These are phyloP conservation scores for Styela plicata DNA, from an alignment of 23 tunicate genomes.

Conservation along the genomic window DNA sequence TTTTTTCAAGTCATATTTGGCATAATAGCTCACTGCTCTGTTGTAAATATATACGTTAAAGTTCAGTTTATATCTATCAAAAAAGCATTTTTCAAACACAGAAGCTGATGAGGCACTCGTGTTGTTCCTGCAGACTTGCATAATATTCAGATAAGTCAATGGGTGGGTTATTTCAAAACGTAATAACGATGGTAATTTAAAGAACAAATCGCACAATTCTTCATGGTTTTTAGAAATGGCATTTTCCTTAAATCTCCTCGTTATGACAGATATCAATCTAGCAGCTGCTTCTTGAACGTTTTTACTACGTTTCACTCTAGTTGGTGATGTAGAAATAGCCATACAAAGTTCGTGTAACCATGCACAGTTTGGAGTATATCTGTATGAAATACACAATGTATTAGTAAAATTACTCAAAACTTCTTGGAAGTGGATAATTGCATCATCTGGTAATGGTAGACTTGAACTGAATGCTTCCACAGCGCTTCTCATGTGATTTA, in stretches of 20 bases:
- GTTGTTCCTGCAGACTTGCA: background rate
- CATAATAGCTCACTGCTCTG: background rate
- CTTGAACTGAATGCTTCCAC: background rate
- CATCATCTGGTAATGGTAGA: background rate
- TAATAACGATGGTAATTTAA: background rate
- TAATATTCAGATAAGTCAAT: background rate
- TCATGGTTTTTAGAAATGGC: background rate
- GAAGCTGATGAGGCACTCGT: background rate
- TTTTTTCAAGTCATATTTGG: background rate
- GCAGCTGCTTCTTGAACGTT: background rate
- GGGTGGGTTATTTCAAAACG: background rate
- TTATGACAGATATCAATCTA: background rate
- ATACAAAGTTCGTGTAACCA: background rate
- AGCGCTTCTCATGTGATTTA: background rate
- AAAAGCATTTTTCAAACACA: background rate
- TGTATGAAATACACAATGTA: background rate
- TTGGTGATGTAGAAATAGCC: background rate
- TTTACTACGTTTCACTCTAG: background rate
- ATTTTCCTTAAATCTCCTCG: background rate
- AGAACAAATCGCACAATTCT: background rate
- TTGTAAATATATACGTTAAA: background rate
- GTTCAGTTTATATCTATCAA: background rate
- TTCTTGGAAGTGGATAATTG: background rate
- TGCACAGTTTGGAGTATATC: background rate
- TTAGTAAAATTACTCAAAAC: background rate